Percentiles rank a stretch among this genome's conserved stretches.
phyloP scores from a whole-genome alignment of 2,113 vertebrate genomes.

The Rhinogobius similis region DNA sequence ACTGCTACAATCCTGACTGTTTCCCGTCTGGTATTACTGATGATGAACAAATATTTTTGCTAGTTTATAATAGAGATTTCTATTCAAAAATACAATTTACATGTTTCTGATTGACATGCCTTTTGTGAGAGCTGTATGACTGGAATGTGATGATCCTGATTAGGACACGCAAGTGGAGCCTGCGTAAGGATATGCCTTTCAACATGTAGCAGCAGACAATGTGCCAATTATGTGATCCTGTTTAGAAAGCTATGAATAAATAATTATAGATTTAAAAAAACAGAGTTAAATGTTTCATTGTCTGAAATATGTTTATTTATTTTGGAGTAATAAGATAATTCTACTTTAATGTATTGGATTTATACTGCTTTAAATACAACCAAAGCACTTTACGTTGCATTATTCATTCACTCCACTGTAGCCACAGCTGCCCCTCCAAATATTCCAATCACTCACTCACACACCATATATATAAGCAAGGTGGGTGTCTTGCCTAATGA shows the following conservation, averaged over 20 bases:
- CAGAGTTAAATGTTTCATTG: slow-evolving; percentile 28
- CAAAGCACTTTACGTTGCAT: no score
- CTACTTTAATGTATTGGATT: neutral
- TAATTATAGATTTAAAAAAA: slow-evolving; percentile 17
- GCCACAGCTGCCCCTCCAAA: no score
- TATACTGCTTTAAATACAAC: no score
- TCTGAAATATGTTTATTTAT: slow-evolving; percentile 21
- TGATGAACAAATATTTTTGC: slow-evolving; percentile 58
- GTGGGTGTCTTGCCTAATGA: no score
- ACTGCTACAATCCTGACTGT: slow-evolving; percentile 35
- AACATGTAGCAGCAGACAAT: slow-evolving; percentile 30
- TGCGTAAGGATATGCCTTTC: slow-evolving; percentile 29
- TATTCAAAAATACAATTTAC: slow-evolving; percentile 36
- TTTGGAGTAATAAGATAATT: slow-evolving; percentile 55
- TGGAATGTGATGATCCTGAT: slow-evolving; percentile 15
- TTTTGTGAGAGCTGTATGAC: slow-evolving; percentile 18
- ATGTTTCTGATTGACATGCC: slow-evolving; percentile 20
- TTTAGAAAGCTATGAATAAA: slow-evolving; percentile 21
- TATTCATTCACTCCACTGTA: no score
- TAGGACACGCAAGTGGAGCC: slow-evolving; percentile 11
- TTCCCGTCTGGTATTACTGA: slow-evolving; percentile 21
- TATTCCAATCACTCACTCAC: no score
- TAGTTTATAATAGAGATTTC: slow-evolving; percentile 41
- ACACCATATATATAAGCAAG: no score
- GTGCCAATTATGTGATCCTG: slow-evolving; percentile 53